These are phyloP conservation scores for Zosterops japonicus DNA, from an alignment of 2,113 vertebrate species.

Conservation along the genomic window DNA sequence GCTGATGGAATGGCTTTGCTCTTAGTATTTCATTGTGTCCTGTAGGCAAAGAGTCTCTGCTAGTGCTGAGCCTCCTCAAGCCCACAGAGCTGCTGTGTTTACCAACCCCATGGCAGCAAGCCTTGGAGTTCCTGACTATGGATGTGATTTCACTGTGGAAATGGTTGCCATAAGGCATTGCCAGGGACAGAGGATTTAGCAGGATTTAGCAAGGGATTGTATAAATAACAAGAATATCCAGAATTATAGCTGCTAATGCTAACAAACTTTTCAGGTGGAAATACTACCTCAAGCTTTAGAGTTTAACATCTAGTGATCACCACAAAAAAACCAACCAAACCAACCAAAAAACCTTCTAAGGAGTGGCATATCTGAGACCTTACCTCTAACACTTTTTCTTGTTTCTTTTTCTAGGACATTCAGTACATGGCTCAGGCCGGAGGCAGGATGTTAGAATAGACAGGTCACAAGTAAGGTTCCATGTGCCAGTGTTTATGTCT, in stretches of 20 bases:
- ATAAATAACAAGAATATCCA: constrained; percentile 9
- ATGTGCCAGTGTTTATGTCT: not conserved
- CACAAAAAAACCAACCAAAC: not conserved
- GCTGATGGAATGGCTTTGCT: not conserved
- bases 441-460: not conserved
- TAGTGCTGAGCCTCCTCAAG: not conserved
- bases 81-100: rapidly evolving
- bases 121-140: not conserved
- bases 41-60: not conserved
- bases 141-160: constrained; percentile 17
- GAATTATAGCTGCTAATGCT: constrained; percentile 8
- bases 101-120: not conserved
- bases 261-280: not conserved
- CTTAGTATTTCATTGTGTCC: not conserved
- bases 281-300: not conserved
- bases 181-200: constrained; percentile 9
- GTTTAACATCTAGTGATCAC: not conserved
- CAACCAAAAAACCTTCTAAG: not conserved
- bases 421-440: not conserved
- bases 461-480: not conserved
- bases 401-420: not conserved
- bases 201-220: constrained; percentile 9
- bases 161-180: not conserved
- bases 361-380: not conserved
- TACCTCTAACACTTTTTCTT: not conserved